Evolutionary conservation across 2,888 invertebrate species (phyloP).

Genomic region (Platerodrilus igneus): DNA sequence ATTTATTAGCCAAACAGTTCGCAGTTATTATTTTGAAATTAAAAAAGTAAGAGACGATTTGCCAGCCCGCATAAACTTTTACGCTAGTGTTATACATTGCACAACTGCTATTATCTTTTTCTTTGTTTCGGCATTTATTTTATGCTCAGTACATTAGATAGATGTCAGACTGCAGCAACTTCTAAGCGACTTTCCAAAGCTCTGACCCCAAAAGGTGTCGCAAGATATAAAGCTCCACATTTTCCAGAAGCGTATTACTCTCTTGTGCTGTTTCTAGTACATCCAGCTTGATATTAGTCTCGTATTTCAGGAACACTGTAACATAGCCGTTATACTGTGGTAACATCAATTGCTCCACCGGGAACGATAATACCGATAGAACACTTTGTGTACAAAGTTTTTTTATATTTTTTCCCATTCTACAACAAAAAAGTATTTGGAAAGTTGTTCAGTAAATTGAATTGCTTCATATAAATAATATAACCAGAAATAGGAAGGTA

Average conservation of each 20-base stretch:
- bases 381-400: constrained; percentile 36
- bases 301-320: constrained; percentile 42
- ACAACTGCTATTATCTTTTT: no score
- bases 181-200: no score
- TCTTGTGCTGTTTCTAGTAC: constrained; percentile 17
- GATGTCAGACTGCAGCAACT: no score
- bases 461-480: constrained; percentile 16
- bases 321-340: constrained; percentile 33
- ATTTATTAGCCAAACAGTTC: no score
- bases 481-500: constrained; percentile 24
- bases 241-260: constrained; percentile 20
- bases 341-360: constrained; percentile 38
- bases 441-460: neutral
- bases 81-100: no score
- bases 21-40: no score
- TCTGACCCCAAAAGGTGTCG: no score
- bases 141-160: no score
- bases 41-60: no score
- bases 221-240: no score
- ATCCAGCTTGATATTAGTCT: constrained; percentile 38
- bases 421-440: constrained; percentile 5
- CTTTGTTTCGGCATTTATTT: no score
- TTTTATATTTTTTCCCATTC: constrained; percentile 11
- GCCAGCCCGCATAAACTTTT: no score
- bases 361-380: constrained; percentile 44